A percentile compares a stretch with the other conserved stretches of the same genome.
Conservation (phyloP, 2,888 invertebrate species). For the Spatulosminthurus flaviceps region DNA sequence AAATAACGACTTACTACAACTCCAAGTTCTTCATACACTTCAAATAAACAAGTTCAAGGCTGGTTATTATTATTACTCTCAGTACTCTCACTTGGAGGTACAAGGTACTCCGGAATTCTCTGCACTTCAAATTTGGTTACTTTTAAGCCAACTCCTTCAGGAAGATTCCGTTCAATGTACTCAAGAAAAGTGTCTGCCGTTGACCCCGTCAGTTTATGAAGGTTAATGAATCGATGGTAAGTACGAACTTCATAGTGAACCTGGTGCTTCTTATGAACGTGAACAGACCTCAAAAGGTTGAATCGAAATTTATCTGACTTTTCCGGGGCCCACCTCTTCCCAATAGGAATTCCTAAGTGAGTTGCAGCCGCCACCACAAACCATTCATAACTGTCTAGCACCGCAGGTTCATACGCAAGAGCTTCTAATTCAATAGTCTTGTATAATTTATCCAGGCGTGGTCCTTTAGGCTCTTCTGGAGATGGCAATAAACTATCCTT, state of each 20-base stretch:
- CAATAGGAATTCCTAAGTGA: conserved; percentile 80
- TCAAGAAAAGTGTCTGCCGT: conserved; percentile 95
- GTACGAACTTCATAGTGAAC: conserved; percentile 97
- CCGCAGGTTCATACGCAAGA: conserved; percentile 85
- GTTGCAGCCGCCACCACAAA: conserved; percentile 84
- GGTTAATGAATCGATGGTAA: conserved; percentile 84
- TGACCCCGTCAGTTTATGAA: conserved; percentile 89
- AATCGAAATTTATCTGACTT: conserved; percentile 80
- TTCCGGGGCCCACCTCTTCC: conserved; percentile 68
- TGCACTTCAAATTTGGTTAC: conserved; percentile 75
- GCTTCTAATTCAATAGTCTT: conserved; percentile 86
- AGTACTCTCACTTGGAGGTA: neutral
- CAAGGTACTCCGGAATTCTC: conserved; percentile 41
- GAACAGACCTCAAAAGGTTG: conserved; percentile 86
- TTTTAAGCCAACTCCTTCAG: conserved; percentile 96
- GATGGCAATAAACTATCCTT: neutral
- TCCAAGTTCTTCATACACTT: neutral
- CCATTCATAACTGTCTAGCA: conserved; percentile 86
- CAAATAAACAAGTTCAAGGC: conserved; percentile 40
- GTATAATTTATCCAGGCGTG: conserved; percentile 77
- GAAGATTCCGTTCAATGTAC: conserved; percentile 94
- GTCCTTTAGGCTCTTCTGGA: neutral
- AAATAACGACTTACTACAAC: neutral
- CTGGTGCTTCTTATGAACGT: conserved; percentile 90
- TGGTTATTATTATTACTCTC: neutral